Base-by-base conservation (phyloP, 2,113 vertebrate genomes). In the Pluvialis apricaria region DNA sequence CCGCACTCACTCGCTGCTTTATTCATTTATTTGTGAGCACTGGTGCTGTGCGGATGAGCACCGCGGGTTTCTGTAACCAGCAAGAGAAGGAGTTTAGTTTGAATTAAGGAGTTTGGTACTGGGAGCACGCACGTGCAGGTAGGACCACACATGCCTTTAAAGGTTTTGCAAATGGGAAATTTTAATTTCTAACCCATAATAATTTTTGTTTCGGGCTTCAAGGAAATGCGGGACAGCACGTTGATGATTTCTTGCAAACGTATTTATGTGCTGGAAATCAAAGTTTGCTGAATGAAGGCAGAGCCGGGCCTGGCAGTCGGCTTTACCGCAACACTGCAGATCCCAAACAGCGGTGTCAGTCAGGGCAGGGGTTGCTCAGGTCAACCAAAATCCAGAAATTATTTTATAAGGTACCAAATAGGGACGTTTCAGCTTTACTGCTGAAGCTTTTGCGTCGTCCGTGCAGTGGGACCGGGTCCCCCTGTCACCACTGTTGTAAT, bases 41-140 rank as follows among this genome's bases (percentile, higher is more conserved):
- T 6, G 42, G 22, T 2, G n/a, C 6, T 1, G 11, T 5, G 58
- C 2, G 3, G 49, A 3, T 5, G 36, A 31, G 34, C 45, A 13
- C 79, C 31, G 1, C 2, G 3, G 24, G 38, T 40, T 28, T 55
- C 29, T 22, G 22, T 5, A 5, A 32, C n/a, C 8, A 3, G 1
- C 8, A 20, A 11, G 14, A 45, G 71, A 24, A 42, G 17, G 64
- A 26, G 25, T 29, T 55, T 2, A 13, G 9, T 24, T 28, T 4
- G 21, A 38, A 11, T 55, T 4, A 24, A 5, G 42, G 40, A 40
- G 32, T 7, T 38, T 10, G 2, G 26, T 6, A 5, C 5, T 7
- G 10, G 16, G 54, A 25, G 38, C 10, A 42, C 2, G 3, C 5
- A 6, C 0, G n/a, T 5, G 19, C 22, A 2, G 1, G 14, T 6